Evolutionary conservation across 2,888 invertebrate species (phyloP).

Genomic region (Zaprionus obscuricornis): DNA sequence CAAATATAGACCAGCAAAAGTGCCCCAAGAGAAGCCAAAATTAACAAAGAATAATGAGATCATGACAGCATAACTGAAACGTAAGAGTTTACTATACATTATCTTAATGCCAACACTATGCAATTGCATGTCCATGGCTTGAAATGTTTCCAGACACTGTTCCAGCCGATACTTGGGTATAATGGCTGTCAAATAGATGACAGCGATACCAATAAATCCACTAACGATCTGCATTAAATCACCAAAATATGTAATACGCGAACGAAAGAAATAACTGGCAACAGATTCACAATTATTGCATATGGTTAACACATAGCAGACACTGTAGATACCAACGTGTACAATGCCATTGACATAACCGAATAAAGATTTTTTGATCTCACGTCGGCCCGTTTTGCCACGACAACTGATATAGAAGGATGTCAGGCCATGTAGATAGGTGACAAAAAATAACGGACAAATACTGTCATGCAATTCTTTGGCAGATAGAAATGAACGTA

Average conservation of each 20-base stretch:
- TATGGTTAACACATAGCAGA: slow-evolving; percentile 78
- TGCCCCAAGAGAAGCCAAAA: slow-evolving; percentile 68
- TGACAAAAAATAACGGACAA: slow-evolving; percentile 75
- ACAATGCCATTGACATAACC: slow-evolving; percentile 77
- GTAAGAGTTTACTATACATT: slow-evolving; percentile 79
- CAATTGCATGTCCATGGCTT: slow-evolving; percentile 74
- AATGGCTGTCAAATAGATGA: slow-evolving; percentile 79
- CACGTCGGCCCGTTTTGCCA: slow-evolving; percentile 47
- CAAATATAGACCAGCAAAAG: slow-evolving; percentile 73
- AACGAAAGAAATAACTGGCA: slow-evolving; percentile 81
- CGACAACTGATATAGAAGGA: slow-evolving; percentile 73
- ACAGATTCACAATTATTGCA: slow-evolving; percentile 80
- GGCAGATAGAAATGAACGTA: slow-evolving; percentile 69
- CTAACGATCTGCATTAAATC: slow-evolving; percentile 80
- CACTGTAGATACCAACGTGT: slow-evolving; percentile 66
- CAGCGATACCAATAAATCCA: slow-evolving; percentile 80
- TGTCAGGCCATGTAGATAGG: slow-evolving; percentile 78
- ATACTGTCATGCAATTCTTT: slow-evolving; percentile 78
- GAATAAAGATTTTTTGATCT: slow-evolving; percentile 70
- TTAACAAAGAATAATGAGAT: slow-evolving; percentile 68
- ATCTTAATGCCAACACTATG: slow-evolving; percentile 79
- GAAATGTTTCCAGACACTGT: slow-evolving; percentile 70
- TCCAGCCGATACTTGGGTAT: slow-evolving; percentile 77
- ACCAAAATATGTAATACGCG: slow-evolving; percentile 80
- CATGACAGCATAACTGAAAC: slow-evolving; percentile 73